Evolutionary conservation across 2,113 vertebrate species (phyloP), one percentile per base, ranked within the genome.

Genomic region (Engraulis encrasicolus): DNA sequence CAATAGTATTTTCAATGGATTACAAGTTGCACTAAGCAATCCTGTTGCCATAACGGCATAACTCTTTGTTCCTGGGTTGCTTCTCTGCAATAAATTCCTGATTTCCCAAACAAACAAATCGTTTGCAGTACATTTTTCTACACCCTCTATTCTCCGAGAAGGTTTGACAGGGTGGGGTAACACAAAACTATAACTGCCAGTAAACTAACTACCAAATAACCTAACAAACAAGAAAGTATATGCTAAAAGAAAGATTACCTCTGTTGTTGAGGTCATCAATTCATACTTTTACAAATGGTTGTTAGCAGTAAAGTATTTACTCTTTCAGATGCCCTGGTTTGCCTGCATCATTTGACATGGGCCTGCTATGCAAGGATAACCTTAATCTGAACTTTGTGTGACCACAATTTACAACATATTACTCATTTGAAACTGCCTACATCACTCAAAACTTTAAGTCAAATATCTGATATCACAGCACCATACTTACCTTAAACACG

Each of bases 11-110:
- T 4, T 34, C 27, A 74, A 27, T 36, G 12, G 34, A 74, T 74
- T 34, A 11, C 66, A 34, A 31, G 34, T 31, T 74, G 66, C 66
- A 74, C 66, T 34, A 74, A 74, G 11, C 14, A 27, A 74, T 74
- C 31, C 31, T 74, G 3, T 74, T 74, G 31, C 66, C 15, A 31
- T 17, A 74, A 74, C 66, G n/a, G n/a, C n/a, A 15, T 74, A 0
- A 3, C 66, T 74, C 66, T 74, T 74, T 74, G 66, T 74, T 31
- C 12, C 66, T n/a, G n/a, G n/a, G n/a, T n/a, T n/a, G n/a, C n/a
- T n/a, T n/a, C n/a, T n/a, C n/a, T n/a, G n/a, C n/a, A n/a, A n/a
- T n/a, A n/a, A n/a, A n/a, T n/a, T n/a, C n/a, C n/a, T n/a, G n/a
- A n/a, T n/a, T n/a, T n/a, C n/a, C n/a, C n/a, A n/a, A n/a, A n/a